Conservation (phyloP, 2,113 vertebrate genomes). For the Pteropus alecto region DNA sequence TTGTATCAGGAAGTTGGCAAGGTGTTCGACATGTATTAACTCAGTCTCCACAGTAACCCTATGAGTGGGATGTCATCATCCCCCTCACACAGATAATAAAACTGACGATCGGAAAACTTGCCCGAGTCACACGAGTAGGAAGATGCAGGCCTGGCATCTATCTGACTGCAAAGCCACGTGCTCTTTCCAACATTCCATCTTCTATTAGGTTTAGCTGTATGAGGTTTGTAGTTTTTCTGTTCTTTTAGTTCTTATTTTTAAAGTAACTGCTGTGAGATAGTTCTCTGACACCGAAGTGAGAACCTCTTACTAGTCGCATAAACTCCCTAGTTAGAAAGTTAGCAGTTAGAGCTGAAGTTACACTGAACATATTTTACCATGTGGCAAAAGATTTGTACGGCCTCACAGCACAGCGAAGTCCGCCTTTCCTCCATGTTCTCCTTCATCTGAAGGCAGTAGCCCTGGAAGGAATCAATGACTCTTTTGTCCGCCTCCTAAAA, state of each 20-base stretch:
- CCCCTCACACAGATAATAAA: neutral
- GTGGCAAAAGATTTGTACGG: neutral
- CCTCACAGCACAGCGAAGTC: neutral
- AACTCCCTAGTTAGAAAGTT: slow-evolving; percentile 12
- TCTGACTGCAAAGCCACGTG: neutral
- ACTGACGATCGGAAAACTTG: neutral
- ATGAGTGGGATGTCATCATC: neutral
- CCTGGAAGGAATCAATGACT: neutral
- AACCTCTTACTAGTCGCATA: neutral
- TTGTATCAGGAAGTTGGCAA: neutral
- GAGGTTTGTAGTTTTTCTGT: neutral
- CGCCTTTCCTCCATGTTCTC: neutral
- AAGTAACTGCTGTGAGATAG: neutral
- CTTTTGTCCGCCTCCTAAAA: neutral
- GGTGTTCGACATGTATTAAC: neutral
- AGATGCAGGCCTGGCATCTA: neutral
- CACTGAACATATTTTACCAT: neutral
- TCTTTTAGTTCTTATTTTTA: slow-evolving; percentile 6
- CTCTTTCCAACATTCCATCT: neutral
- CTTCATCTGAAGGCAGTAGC: neutral
- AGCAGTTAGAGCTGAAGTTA: neutral
- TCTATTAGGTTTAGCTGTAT: neutral
- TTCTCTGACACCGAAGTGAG: neutral
- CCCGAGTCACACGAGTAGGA: neutral
- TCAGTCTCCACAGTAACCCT: neutral